phyloP scores from a whole-genome alignment of 2,113 vertebrate genomes.

The Pachyramphus minor region DNA sequence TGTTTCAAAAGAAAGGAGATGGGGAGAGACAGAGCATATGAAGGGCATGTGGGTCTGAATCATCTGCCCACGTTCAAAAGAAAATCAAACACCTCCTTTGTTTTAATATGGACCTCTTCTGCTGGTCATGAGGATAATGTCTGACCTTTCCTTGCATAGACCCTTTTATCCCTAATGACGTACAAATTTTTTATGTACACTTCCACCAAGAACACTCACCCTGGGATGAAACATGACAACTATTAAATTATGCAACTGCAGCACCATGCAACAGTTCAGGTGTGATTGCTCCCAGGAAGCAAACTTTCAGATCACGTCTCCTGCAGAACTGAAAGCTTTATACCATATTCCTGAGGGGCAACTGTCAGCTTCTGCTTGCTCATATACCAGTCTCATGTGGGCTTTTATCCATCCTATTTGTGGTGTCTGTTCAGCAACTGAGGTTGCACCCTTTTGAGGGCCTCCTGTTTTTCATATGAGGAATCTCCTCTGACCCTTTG shows the following conservation, averaged over 20 bases:
- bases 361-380: slow-evolving; percentile 58
- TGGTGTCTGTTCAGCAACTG: slow-evolving; percentile 54
- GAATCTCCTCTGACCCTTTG: slow-evolving; percentile 58
- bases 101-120: slow-evolving; percentile 46
- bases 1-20: slow-evolving; percentile 53
- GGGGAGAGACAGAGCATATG: slow-evolving; percentile 17
- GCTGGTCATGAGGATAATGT: slow-evolving; percentile 6
- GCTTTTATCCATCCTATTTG: slow-evolving; percentile 60
- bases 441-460: slow-evolving; percentile 51
- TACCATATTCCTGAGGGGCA: slow-evolving; percentile 47
- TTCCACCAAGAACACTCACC: slow-evolving; percentile 16
- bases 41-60: slow-evolving; percentile 59
- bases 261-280: slow-evolving; percentile 32
- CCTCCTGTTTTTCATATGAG: slow-evolving; percentile 46
- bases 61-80: slow-evolving; percentile 27
- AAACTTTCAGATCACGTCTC: slow-evolving; percentile 54
- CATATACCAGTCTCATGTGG: slow-evolving; percentile 47
- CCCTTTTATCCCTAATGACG: slow-evolving; percentile 46
- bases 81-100: slow-evolving; percentile 54
- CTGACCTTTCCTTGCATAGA: slow-evolving; percentile 19
- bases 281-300: slow-evolving; percentile 39
- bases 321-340: slow-evolving; percentile 46
- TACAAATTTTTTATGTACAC: slow-evolving; percentile 24
- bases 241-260: slow-evolving; percentile 45
- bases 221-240: slow-evolving; percentile 18